Evolutionary conservation across 2,888 invertebrate genomes (phyloP).

Genomic region (Philereme vetulata): DNA sequence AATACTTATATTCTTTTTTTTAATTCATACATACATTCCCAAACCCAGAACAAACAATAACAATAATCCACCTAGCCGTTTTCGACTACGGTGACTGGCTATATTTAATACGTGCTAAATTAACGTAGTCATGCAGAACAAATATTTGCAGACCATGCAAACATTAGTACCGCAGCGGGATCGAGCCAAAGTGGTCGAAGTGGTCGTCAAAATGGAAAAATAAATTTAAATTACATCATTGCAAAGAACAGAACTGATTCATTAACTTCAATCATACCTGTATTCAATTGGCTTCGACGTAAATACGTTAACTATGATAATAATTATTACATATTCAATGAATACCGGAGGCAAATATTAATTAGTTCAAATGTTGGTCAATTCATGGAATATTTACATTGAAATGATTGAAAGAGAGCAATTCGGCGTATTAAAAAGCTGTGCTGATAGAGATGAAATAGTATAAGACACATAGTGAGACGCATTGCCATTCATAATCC

Average conservation of each 20-base stretch:
- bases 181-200: too few species aligned
- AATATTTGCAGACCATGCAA: too few species aligned
- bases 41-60: too few species aligned
- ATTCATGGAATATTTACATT: slow-evolving; percentile 8
- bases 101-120: too few species aligned
- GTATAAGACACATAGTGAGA: too few species aligned
- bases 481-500: too few species aligned
- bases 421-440: slow-evolving; percentile 27
- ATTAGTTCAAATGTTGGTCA: background rate
- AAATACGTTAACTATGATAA: slow-evolving; percentile 6
- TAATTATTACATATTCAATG: background rate
- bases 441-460: background rate
- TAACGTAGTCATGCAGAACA: too few species aligned
- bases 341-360: slow-evolving; percentile 2
- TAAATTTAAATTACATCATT: background rate
- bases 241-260: background rate
- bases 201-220: background rate
- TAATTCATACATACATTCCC: too few species aligned
- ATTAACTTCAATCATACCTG: background rate
- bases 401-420: slow-evolving; percentile 15
- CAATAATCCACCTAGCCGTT: too few species aligned
- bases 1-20: too few species aligned
- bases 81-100: too few species aligned
- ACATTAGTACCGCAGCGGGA: too few species aligned
- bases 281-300: background rate